Evolutionary conservation across 2,797 vertebrate species (phyloP), one percentile per base, ranked within the genome.

Genomic region (Hylomyscus alleni): DNA sequence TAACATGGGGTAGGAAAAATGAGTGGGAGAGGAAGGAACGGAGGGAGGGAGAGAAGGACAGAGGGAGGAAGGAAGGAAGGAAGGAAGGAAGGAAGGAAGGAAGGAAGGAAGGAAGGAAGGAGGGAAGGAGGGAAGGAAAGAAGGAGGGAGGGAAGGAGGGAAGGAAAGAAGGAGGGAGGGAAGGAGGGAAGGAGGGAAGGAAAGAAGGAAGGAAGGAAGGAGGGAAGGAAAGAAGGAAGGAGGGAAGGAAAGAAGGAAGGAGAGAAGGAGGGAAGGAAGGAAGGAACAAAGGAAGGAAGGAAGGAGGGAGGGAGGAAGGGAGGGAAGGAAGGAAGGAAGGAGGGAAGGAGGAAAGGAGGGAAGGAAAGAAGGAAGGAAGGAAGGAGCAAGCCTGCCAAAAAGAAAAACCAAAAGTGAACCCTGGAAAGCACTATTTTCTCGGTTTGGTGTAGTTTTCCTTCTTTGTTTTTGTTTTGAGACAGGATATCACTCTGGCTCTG

Each of bases 391-490:
- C 29, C 50, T 20, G 40, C 47, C n/a, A 65, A 84, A 84, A 84
- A 65, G 26, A 44, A 84, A 84, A 84, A 47, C 40, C 10, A 73
- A 88, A 90, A 95, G 83, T 69, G 91, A 83, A 96, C 7, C 26
- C 85, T 0, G 50, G 72, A 84, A 31, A 44, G 22, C 11, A 52
- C 4, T 26, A 44, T 90, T 89, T 62, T 65, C 50, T 22, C 75
- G 1, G 83, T 77, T 47, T 15, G 87, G 58, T 72, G 89, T 31
- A 91, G 56, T 37, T 81, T 88, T 26, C 89, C 56, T 93, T 44
- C 31, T 86, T 86, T 50, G 44, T 13, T 65, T 86, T 26, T 86
- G 34, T 54, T 29, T 54, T 72, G 22, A 87, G 65, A 37, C 47
- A 72, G 34, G 34, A 1, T 69, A 24, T 69, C 34, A 85, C 44